Evolutionary conservation across 92 coral and sea anemone species (phyloP), one percentile per base, ranked within the genome.

Genomic region (Scolanthus callimorphus): DNA sequence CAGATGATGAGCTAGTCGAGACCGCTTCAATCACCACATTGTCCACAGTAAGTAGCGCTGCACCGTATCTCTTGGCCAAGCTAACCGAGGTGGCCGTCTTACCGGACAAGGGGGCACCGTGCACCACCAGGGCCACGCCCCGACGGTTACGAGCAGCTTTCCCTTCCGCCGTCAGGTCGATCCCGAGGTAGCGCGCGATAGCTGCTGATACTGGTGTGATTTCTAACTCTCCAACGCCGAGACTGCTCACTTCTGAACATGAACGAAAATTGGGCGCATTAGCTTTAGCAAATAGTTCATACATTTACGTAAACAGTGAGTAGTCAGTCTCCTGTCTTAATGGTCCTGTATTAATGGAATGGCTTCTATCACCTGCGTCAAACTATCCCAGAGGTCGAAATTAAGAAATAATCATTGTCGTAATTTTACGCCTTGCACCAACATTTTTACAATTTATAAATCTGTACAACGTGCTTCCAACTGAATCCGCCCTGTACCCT

Each of bases 121-220:
- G 90, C 10, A 88, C 84, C 2, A 92, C 81, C 6, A 92, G n/a
- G 13, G 96, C 83, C 3, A 92, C 81, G 9, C 98, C 98, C 20
- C 98, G 98, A 29, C 98, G 85, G 66, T 92, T 92, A 49, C 98
- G 85, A 8, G 98, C 98, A 37, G 98, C 98, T 47, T 88, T 85
- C 1, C 98, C 98, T 39, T 92, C 98, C 0, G 98, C 80, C 20
- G 98, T 80, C 39, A 92, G 79, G 85, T 92, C 98, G 31, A 92
- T 92, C 41, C 98, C 96, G 20, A 92, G 86, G 28, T 92, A 92
- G 21, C 91, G 91, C 4, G 98, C 98, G 51, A 92, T 92, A 31
- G 98, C 96, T 0, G 98, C 98, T 17, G 98, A 92, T 20, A 92
- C 98, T 2, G 98, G 96, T n/a, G 98, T 92, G 51, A 92, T 92